Evolutionary conservation across 2,888 invertebrate species (phyloP).

Genomic region (Corbicula japonica): DNA sequence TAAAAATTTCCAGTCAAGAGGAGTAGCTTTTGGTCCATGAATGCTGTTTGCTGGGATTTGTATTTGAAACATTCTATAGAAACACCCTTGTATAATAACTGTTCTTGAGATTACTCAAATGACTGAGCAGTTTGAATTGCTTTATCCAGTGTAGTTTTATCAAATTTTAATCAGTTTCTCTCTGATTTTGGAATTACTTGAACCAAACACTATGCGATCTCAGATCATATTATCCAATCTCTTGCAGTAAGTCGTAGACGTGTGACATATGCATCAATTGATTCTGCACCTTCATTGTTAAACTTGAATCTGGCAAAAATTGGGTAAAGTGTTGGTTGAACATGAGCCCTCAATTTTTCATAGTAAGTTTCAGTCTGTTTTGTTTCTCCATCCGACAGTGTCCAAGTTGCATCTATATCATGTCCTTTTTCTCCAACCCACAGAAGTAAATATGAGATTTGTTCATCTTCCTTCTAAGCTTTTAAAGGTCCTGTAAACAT

Average conservation of each 20-base stretch:
- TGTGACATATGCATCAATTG: slow-evolving; percentile 1
- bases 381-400: slow-evolving; percentile 7
- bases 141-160: not conserved
- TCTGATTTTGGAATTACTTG: not conserved
- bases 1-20: too few relatives aligned
- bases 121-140: slow-evolving; percentile 19
- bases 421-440: slow-evolving; percentile 43
- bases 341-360: not conserved
- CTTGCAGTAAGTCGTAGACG: not conserved
- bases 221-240: slow-evolving; percentile 19
- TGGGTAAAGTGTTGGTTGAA: not conserved
- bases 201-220: slow-evolving; percentile 9
- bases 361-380: slow-evolving; percentile 21
- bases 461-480: too few relatives aligned
- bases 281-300: slow-evolving; percentile 8
- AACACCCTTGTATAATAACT: slow-evolving; percentile 8
- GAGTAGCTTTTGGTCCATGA: too few relatives aligned
- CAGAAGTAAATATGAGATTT: too few relatives aligned
- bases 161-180: slow-evolving; percentile 12
- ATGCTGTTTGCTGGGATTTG: too few relatives aligned
- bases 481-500: too few relatives aligned
- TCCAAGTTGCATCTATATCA: slow-evolving; percentile 11
- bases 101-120: slow-evolving; percentile 14
- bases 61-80: too few relatives aligned
- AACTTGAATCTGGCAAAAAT: slow-evolving; percentile 5